Conservation (phyloP, 2,888 invertebrate species). For the Teleogryllus oceanicus region DNA sequence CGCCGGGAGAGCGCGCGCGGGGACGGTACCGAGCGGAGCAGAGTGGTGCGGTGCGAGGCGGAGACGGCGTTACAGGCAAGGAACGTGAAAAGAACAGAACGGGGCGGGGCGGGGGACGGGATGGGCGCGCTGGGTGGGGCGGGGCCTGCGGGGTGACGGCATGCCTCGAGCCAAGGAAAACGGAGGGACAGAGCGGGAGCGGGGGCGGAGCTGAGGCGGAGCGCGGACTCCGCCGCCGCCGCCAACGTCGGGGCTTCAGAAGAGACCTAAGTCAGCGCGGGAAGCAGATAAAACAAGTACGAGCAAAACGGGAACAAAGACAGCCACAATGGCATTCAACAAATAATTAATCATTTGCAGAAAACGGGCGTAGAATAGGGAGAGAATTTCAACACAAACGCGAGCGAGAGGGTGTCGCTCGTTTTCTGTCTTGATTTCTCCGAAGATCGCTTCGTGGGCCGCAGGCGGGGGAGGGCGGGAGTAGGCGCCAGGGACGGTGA, state of each 20-base stretch:
- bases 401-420: neutral
- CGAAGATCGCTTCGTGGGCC: neutral
- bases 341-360: constrained; percentile 18
- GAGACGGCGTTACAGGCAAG: neutral
- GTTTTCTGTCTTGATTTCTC: neutral
- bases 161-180: neutral
- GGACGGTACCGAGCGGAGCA: neutral
- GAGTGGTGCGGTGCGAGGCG: neutral
- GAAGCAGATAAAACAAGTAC: neutral
- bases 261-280: neutral
- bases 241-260: neutral
- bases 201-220: neutral
- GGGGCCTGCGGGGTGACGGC: neutral
- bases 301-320: constrained; percentile 9
- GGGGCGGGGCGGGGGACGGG: neutral
- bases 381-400: neutral
- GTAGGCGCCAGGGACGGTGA: neutral
- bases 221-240: neutral
- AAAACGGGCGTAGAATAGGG: neutral
- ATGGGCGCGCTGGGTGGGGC: neutral
- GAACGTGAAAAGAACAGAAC: neutral
- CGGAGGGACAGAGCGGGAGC: neutral
- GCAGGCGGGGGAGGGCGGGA: neutral
- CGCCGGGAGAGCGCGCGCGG: neutral
- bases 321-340: constrained; percentile 10